Conservation (phyloP, 2,888 invertebrate species). For the Polymixis lichenea region DNA sequence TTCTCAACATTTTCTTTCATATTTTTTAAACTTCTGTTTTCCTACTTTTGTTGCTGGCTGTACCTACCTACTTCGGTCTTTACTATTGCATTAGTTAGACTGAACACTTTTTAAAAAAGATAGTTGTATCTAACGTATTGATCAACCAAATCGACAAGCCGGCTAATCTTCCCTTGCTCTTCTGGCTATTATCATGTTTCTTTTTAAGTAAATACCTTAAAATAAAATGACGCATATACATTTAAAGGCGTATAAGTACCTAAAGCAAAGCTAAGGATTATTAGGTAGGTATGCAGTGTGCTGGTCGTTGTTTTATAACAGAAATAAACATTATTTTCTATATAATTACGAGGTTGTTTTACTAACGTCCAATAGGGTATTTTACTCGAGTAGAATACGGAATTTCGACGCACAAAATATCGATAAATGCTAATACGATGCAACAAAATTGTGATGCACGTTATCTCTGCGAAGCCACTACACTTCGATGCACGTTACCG, state of each 20-base stretch:
- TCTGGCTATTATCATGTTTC: background rate
- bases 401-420: too few relatives aligned
- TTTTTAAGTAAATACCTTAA: too few relatives aligned
- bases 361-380: conserved; percentile 11
- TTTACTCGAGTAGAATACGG: too few relatives aligned
- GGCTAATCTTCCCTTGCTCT: background rate
- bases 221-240: too few relatives aligned
- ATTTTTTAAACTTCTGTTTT: background rate
- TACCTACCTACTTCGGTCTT: background rate
- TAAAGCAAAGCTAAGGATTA: background rate
- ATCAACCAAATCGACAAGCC: background rate
- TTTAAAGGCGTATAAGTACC: too few relatives aligned
- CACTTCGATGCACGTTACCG: too few relatives aligned
- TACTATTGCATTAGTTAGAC: background rate
- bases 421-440: too few relatives aligned
- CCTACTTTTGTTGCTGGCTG: background rate
- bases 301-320: conserved; percentile 51
- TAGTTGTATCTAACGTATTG: background rate
- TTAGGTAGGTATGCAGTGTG: background rate
- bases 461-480: too few relatives aligned
- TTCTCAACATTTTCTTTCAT: background rate
- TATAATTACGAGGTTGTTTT: conserved; percentile 24
- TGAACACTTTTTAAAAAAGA: background rate
- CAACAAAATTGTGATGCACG: too few relatives aligned
- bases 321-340: conserved; percentile 43